Percentiles rank a stretch among this genome's conserved stretches.
phyloP scores from a whole-genome alignment of 2,888 invertebrate species.

The Frankliniella intonsa region DNA sequence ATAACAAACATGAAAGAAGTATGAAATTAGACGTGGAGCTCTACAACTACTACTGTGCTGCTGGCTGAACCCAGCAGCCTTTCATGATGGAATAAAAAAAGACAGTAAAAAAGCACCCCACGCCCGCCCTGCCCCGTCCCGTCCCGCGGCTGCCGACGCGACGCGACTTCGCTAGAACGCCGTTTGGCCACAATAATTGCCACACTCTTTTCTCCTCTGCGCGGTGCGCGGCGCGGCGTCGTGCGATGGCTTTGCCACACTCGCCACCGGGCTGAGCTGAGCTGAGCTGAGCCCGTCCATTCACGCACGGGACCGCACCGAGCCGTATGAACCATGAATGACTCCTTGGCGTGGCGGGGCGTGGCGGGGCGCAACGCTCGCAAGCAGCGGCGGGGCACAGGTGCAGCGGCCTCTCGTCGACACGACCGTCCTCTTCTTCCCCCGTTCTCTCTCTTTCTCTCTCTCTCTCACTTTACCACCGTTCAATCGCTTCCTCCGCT shows the following conservation, averaged over 20 bases:
- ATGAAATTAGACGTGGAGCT: too few species aligned
- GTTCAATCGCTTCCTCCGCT: constrained; percentile 12
- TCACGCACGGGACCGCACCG: neutral
- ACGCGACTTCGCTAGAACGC: too few species aligned
- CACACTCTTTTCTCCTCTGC: too few species aligned
- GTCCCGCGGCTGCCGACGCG: too few species aligned
- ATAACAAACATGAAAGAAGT: too few species aligned
- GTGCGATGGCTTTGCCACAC: neutral
- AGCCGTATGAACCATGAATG: constrained; percentile 22
- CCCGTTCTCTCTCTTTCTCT: neutral
- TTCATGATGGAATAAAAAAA: too few species aligned
- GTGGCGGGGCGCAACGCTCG: too few species aligned
- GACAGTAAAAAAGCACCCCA: neutral
- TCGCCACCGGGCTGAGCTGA: neutral
- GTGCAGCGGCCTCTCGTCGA: neutral
- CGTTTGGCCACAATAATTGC: too few species aligned
- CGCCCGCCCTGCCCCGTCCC: neutral
- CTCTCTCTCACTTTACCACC: neutral
- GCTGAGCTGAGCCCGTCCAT: neutral
- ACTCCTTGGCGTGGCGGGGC: neutral
- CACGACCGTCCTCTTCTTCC: neutral
- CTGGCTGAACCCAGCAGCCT: neutral
- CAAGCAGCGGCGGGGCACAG: neutral
- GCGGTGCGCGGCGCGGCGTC: too few species aligned
- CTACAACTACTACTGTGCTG: neutral